Evolutionary conservation across 1,140 invertebrate genomes (phyloP).

Genomic region (Bombus confusus): DNA sequence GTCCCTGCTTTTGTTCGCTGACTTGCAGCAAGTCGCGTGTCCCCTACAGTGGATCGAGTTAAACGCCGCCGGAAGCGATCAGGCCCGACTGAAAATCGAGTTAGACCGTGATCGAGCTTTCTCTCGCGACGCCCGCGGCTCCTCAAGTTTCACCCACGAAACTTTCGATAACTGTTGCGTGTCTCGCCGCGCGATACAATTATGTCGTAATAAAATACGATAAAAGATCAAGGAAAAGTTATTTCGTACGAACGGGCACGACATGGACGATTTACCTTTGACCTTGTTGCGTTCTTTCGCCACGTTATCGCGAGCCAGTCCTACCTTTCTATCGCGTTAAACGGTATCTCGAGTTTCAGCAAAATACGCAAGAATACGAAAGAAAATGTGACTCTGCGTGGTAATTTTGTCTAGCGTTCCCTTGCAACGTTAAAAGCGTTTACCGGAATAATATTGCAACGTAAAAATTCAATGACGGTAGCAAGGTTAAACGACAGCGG

Average conservation of each 20-base stretch:
- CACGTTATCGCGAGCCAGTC: too few relatives aligned
- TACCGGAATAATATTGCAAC: too few relatives aligned
- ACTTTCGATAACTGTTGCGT: slow-evolving; percentile 3
- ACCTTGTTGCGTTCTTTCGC: too few relatives aligned
- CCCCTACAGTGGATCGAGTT: background rate
- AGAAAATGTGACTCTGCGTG: too few relatives aligned
- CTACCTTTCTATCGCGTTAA: too few relatives aligned
- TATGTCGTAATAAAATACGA: background rate
- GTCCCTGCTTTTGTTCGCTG: background rate
- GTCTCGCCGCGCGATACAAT: background rate
- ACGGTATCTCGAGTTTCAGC: too few relatives aligned
- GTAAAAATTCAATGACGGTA: too few relatives aligned
- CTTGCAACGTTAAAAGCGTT: too few relatives aligned
- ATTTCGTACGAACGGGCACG: background rate
- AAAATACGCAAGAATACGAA: too few relatives aligned
- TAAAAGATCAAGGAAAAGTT: background rate
- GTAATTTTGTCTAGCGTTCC: too few relatives aligned
- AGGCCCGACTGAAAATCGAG: slow-evolving; percentile 2
- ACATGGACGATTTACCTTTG: too few relatives aligned
- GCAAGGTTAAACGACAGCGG: too few relatives aligned
- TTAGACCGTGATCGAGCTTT: background rate
- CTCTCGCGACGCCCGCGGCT: background rate
- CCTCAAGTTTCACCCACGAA: background rate
- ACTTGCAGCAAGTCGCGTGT: background rate
- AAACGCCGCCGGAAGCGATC: background rate